Evolutionary conservation across 2,797 vertebrate species (phyloP), one percentile per base, ranked within the genome.

Genomic region (Echiichthys vipera): DNA sequence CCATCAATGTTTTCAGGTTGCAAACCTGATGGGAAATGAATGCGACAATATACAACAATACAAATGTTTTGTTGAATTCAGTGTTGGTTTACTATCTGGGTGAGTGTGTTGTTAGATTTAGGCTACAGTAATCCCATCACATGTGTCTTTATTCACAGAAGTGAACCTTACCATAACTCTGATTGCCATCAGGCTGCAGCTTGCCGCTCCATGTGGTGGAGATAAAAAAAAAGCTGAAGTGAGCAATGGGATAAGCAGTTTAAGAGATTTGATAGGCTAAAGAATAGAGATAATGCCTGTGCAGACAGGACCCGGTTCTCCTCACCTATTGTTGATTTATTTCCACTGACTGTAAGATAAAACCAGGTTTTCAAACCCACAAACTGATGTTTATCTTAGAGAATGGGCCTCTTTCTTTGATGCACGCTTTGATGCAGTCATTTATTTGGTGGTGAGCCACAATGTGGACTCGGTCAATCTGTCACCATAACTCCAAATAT

Each of bases 211-310:
- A n/a, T 58, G 25, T n/a, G 24, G 37, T 2, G 17, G 50, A 51
- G 58, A 57, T 63, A 59, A 53, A 74, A 66, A 59, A 53, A 74
- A 66, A 71, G 63, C 79, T 77, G 81, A 67, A 54, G 25, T 62
- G 67, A 70, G 70, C 71, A 51, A 69, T 70, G 49, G 3, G 56
- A 74, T 94, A 92, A 94, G 81, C 79, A 65, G 90, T 83, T 94
- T 90, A 93, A 88, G 90, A 89, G 92, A 91, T 93, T 93, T 91
- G 73, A 72, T 50, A 43, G 32, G 76, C 79, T 84, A 43, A 65
- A 56, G 55, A 80, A 69, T 55, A 12, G 66, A 81, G 65, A 78
- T 83, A 69, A 83, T 70, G 71, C 69, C 63, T 63, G 59, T 30
- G 46, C 36, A 39, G 39, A 50, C 42, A 42, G 11, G 46, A n/a